These are phyloP conservation scores for Nephrocerus scutellatus DNA, from an alignment of 2,888 invertebrate species.

Conservation along the genomic window DNA sequence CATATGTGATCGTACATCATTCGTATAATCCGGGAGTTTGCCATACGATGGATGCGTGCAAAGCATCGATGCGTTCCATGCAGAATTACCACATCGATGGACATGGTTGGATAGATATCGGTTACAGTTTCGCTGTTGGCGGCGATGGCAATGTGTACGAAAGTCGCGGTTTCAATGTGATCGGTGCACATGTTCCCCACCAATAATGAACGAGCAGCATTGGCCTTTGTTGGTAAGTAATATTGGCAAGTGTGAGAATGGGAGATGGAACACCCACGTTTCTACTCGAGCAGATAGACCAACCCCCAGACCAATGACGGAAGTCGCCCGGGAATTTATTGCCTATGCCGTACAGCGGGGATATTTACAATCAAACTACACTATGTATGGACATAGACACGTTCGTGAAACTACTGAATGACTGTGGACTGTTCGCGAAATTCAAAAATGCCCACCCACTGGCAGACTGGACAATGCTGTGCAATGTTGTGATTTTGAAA, in stretches of 20 bases:
- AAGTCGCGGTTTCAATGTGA: slow-evolving; percentile 52
- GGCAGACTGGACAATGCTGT: no score
- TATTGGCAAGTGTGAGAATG: no score
- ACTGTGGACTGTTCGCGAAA: no score
- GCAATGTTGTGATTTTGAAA: no score
- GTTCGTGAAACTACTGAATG: slow-evolving; percentile 52
- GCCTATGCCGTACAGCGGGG: slow-evolving; percentile 53
- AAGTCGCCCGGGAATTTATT: slow-evolving; percentile 53
- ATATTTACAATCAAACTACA: slow-evolving; percentile 52
- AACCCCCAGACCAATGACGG: slow-evolving; percentile 53
- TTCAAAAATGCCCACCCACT: no score
- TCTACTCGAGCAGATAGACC: slow-evolving; percentile 50
- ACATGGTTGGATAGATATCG: slow-evolving; percentile 50
- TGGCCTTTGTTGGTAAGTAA: no score
- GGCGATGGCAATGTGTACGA: slow-evolving; percentile 54
- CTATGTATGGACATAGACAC: slow-evolving; percentile 57
- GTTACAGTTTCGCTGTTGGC: slow-evolving; percentile 53
- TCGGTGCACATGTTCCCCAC: slow-evolving; percentile 55
- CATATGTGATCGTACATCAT: slow-evolving; percentile 60
- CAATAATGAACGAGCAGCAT: no score
- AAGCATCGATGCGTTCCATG: slow-evolving; percentile 51
- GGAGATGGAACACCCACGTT: no score
- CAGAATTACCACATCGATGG: slow-evolving; percentile 51
- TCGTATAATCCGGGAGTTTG: slow-evolving; percentile 55
- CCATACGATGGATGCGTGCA: slow-evolving; percentile 48